Base-by-base conservation (phyloP, 2,888 invertebrate species). In the Callimorpha dominula region DNA sequence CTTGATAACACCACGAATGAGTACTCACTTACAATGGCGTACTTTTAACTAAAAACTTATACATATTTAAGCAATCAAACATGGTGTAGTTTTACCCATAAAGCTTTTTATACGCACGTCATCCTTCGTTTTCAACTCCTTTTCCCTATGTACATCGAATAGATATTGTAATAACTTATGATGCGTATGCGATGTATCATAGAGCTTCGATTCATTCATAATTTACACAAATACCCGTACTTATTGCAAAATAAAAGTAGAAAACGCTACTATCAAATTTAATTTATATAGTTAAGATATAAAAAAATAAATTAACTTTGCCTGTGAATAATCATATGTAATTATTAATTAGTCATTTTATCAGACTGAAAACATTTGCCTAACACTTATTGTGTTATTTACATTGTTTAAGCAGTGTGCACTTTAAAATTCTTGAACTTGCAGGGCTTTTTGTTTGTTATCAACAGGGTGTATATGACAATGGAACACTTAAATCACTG, bases 161-260 rank as follows among this genome's bases (percentile, higher is more conserved):
- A 78, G 73, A 71, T 65, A 60, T 31, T 31, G 31, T 67, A 62
- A 76, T 71, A 73, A 78, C 71, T 73, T 77, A 76, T 68, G 73
- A 73, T 75, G 81, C 81, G 31, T 31, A 31, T 31, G 31, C 31
- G 31, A 31, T 31, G 31, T 31, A 31, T 31, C 31, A 31, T 49
- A 46, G 15, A 54, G 67, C 14, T 68, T 57, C 20, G 54, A 54
- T 54, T 57, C 31, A 60, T 60, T 68, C 60, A 77, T 76, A 71
- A 76, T 79, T 70, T 79, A 86, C 74, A 77, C 69, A 84, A 65
- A 86, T 85, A 85, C 82, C 82, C 82, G 82, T 82, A 60, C 60
- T 60, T 60, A 82, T 74, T 73, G 66, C 76, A 69, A 70, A 9
- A 70, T 68, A 76, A 69, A 46, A 72, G 73, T 73, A 68, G 52